A percentile compares a stretch with the other conserved stretches of the same genome.
These are phyloP conservation scores for Dynastes hyllus DNA, from an alignment of 2,888 invertebrate species.

Conservation along the genomic window DNA sequence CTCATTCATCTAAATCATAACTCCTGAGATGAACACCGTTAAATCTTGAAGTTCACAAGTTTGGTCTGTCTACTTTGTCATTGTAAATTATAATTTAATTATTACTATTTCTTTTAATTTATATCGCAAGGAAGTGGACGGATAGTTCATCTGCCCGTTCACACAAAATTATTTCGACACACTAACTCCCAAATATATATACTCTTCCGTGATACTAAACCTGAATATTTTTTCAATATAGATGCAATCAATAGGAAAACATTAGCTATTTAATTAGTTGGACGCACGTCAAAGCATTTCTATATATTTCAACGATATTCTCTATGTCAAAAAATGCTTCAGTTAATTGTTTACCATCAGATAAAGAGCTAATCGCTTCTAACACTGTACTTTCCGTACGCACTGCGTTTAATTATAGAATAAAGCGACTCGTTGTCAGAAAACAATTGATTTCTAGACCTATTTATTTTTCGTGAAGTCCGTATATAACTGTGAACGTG, in stretches of 20 bases:
- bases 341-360: constrained; percentile 3
- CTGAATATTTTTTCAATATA: not conserved
- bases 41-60: too few relatives aligned
- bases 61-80: too few relatives aligned
- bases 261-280: not conserved
- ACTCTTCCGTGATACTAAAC: too few relatives aligned
- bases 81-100: too few relatives aligned
- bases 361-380: constrained; percentile 1
- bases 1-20: too few relatives aligned
- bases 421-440: not conserved
- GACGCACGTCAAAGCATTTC: too few relatives aligned
- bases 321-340: not conserved
- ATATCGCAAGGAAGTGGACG: too few relatives aligned
- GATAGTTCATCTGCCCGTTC: too few relatives aligned
- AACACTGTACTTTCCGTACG: not conserved
- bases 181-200: too few relatives aligned
- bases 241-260: not conserved
- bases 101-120: too few relatives aligned
- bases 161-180: too few relatives aligned
- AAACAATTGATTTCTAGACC: not conserved
- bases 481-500: not conserved
- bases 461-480: constrained; percentile 7
- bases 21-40: too few relatives aligned
- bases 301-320: not conserved
- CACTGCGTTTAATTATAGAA: not conserved